Evolutionary conservation across 2,888 invertebrate species (phyloP).

Genomic region (Epicampocera succincta): DNA sequence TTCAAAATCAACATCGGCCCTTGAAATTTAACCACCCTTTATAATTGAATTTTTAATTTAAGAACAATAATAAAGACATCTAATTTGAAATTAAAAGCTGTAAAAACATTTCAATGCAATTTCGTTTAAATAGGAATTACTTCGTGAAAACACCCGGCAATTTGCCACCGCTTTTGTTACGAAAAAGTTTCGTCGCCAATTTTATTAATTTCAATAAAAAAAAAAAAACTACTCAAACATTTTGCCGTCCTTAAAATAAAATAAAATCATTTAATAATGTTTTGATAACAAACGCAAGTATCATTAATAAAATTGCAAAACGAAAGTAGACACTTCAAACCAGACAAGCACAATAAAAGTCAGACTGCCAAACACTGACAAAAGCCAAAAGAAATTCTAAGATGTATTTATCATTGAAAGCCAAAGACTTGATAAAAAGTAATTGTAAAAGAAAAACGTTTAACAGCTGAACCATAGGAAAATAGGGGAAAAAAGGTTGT

Average conservation of each 20-base stretch:
- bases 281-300: slow-evolving; percentile 45
- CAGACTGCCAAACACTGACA: slow-evolving; percentile 33
- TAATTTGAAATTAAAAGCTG: no score
- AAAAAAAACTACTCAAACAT: slow-evolving; percentile 5
- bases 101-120: no score
- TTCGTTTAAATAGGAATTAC: no score
- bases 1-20: no score
- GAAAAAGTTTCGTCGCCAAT: not conserved
- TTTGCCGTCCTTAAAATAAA: not conserved
- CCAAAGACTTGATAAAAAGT: slow-evolving; percentile 53
- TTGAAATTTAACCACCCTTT: no score
- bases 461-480: slow-evolving; percentile 14
- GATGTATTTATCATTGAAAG: slow-evolving; percentile 46
- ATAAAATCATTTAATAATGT: slow-evolving; percentile 51
- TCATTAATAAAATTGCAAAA: slow-evolving; percentile 3
- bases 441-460: slow-evolving; percentile 13
- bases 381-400: slow-evolving; percentile 26
- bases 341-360: slow-evolving; percentile 47
- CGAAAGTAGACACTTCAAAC: slow-evolving; percentile 38
- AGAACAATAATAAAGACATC: no score
- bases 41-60: no score
- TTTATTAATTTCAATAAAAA: not conserved
- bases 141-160: no score
- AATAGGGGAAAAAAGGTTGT: slow-evolving; percentile 26
- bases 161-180: not conserved